A percentile compares a stretch with the other conserved stretches of the same genome.
These are phyloP conservation scores for Rhodophaea formosa DNA, from an alignment of 2,888 invertebrate species.

Conservation along the genomic window DNA sequence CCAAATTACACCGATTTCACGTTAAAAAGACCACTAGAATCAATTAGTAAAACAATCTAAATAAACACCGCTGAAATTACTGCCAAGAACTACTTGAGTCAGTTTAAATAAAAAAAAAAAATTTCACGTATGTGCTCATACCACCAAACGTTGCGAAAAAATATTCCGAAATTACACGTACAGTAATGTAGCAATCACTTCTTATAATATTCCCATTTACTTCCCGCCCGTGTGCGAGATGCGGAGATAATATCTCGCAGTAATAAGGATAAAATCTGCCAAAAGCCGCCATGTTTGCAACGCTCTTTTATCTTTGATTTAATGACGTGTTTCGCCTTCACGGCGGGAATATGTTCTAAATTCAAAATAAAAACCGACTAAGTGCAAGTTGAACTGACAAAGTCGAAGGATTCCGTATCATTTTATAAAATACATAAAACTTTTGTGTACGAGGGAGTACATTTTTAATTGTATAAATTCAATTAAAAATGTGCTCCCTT, in stretches of 20 bases:
- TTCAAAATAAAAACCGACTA: not conserved
- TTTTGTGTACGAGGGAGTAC: too few relatives aligned
- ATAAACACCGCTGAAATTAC: too few relatives aligned
- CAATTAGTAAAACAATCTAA: too few relatives aligned
- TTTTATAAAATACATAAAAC: too few relatives aligned
- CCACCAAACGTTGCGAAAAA: not conserved
- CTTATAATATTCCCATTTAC: slow-evolving; percentile 51
- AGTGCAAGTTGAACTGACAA: too few relatives aligned
- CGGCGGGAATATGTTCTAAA: slow-evolving; percentile 5
- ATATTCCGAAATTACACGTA: not conserved
- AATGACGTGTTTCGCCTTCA: slow-evolving; percentile 1
- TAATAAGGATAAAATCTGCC: slow-evolving; percentile 37
- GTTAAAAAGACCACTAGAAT: too few relatives aligned
- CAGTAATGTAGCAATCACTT: slow-evolving; percentile 43
- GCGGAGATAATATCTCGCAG: slow-evolving; percentile 42
- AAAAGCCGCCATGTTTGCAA: slow-evolving; percentile 43
- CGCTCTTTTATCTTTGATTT: slow-evolving; percentile 30
- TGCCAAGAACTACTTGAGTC: too few relatives aligned
- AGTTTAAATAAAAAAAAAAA: too few relatives aligned
- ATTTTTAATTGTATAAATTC: too few relatives aligned
- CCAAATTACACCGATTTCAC: too few relatives aligned
- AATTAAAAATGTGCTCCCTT: too few relatives aligned
- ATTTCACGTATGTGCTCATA: not conserved
- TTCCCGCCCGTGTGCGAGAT: slow-evolving; percentile 36
- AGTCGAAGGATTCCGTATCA: too few relatives aligned